Percentiles rank a stretch among this genome's conserved stretches.
These are phyloP conservation scores for Hydroisotoma schaefferi DNA, from an alignment of 2,888 invertebrate genomes.

Conservation along the genomic window DNA sequence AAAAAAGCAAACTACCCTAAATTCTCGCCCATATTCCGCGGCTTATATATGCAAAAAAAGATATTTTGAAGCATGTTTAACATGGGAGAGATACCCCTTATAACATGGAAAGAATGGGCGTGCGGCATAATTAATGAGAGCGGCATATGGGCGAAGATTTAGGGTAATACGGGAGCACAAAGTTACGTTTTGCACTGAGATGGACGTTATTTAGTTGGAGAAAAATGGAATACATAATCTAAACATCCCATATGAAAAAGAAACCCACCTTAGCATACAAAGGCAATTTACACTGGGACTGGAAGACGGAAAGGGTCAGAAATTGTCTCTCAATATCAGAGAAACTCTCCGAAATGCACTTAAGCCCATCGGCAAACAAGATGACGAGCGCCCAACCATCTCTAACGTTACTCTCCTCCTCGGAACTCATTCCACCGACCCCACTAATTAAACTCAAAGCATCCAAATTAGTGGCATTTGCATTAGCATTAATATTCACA, in stretches of 20 bases:
- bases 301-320: constrained; percentile 44
- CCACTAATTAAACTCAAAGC: neutral
- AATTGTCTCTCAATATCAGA: constrained; percentile 46
- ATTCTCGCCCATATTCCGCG: too few species aligned
- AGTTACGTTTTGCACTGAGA: too few species aligned
- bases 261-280: constrained; percentile 44
- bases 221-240: too few species aligned
- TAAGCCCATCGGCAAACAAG: constrained; percentile 39
- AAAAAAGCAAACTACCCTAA: too few species aligned
- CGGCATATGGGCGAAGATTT: neutral
- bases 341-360: constrained; percentile 44
- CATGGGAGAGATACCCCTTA: too few species aligned
- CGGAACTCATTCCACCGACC: neutral
- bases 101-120: too few species aligned
- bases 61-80: too few species aligned
- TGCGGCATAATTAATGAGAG: too few species aligned
- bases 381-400: constrained; percentile 35
- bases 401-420: constrained; percentile 3
- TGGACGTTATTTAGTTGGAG: too few species aligned
- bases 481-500: neutral
- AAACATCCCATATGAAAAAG: too few species aligned
- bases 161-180: neutral
- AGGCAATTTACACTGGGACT: constrained; percentile 48
- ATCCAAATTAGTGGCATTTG: too few species aligned
- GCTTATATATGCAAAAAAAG: too few species aligned